These are phyloP conservation scores for Lemur catta DNA, from an alignment of 2,797 vertebrate genomes.

Conservation along the genomic window DNA sequence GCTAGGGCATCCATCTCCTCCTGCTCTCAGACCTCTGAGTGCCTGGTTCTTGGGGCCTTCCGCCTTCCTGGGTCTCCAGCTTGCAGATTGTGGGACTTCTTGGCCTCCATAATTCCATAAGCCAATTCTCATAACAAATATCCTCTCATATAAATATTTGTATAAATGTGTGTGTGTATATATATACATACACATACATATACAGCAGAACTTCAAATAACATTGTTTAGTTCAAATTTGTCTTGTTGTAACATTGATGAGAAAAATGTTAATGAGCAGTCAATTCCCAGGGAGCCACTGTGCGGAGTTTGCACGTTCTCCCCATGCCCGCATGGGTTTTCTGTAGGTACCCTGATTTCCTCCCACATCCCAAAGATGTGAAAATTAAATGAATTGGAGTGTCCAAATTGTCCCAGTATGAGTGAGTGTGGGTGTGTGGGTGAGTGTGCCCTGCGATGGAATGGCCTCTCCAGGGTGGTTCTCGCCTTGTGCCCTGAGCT, in stretches of 20 bases:
- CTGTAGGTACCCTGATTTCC: background rate
- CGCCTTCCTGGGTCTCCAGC: background rate
- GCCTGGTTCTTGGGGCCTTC: background rate
- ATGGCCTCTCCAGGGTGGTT: background rate
- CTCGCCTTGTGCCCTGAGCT: background rate
- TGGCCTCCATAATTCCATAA: background rate
- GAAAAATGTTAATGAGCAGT: too few relatives aligned
- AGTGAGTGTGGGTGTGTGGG: accelerated
- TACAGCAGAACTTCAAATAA: background rate
- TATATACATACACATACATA: accelerated
- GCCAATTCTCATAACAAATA: background rate
- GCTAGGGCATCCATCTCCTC: background rate
- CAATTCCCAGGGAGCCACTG: background rate
- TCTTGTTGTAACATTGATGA: background rate
- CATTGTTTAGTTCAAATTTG: background rate
- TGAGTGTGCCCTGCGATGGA: background rate
- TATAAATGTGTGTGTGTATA: background rate
- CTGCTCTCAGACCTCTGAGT: background rate
- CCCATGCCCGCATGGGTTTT: background rate
- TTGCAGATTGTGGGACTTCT: background rate
- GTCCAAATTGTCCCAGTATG: background rate
- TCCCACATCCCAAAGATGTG: background rate
- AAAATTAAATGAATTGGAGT: background rate
- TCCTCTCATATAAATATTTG: background rate
- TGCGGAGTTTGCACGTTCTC: background rate